A percentile compares a stretch with the other conserved stretches of the same genome.
Evolutionary conservation across 23 tunicate genomes (phyloP).

Genomic region (Corella eumyota): DNA sequence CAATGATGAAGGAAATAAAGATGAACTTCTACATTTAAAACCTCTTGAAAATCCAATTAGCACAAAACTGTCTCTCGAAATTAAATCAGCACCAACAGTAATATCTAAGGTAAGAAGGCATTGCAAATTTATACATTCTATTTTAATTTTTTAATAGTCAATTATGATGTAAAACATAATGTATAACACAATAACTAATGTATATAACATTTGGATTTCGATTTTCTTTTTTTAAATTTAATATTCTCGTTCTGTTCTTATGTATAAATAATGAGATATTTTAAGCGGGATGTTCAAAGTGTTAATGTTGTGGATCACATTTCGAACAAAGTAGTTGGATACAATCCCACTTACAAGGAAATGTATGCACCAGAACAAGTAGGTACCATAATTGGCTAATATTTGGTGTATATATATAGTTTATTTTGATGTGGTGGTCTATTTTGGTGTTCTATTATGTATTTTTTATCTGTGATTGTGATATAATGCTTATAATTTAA

Average conservation of each 20-base stretch:
- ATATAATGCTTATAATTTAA: not conserved
- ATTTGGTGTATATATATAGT: not conserved
- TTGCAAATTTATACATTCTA: not conserved
- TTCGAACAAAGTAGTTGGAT: constrained; percentile 51
- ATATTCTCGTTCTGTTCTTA: not conserved
- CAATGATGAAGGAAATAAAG: constrained; percentile 12
- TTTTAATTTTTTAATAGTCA: too few species aligned
- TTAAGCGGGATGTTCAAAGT: constrained; percentile 35
- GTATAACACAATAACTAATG: too few species aligned
- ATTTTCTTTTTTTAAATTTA: too few species aligned
- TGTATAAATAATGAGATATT: not conserved
- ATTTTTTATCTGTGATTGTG: not conserved
- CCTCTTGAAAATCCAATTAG: constrained; percentile 14
- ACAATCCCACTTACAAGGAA: constrained; percentile 92
- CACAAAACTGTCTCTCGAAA: constrained; percentile 7
- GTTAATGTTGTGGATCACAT: constrained; percentile 48
- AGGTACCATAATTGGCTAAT: not conserved
- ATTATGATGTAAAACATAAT: too few species aligned
- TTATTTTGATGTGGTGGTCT: too few species aligned
- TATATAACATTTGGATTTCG: too few species aligned
- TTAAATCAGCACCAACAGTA: constrained; percentile 58
- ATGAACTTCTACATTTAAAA: constrained; percentile 60
- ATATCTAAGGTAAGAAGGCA: constrained; percentile 41
- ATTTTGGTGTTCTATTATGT: not conserved
- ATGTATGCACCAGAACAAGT: constrained; percentile 87